Conservation (phyloP, 2,888 invertebrate genomes). For the Drosophila maculinotata region DNA sequence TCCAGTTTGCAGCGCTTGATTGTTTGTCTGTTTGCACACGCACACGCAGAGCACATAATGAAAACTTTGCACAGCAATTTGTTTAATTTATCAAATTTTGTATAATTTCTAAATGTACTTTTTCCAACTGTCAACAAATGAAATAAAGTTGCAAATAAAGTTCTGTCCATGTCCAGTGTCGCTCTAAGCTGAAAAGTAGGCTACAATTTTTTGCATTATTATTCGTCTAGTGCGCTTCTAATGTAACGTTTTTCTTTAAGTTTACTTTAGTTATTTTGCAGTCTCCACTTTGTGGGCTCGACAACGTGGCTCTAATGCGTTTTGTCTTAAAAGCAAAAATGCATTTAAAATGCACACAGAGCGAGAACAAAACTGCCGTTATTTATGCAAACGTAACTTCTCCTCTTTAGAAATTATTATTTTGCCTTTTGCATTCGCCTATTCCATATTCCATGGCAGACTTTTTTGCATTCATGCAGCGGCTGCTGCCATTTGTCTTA, state of each 20-base stretch:
- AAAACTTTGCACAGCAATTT: constrained; percentile 41
- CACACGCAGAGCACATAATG: constrained; percentile 26
- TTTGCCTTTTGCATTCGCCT: constrained; percentile 47
- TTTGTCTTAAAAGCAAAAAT: constrained; percentile 52
- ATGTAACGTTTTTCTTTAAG: constrained; percentile 1
- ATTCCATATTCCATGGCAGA: constrained; percentile 32
- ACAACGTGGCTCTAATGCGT: constrained; percentile 32
- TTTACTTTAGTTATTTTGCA: constrained; percentile 11
- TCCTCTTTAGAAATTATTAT: constrained; percentile 78
- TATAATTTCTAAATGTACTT: constrained; percentile 34
- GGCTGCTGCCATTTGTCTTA: constrained; percentile 47
- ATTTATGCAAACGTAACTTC: constrained; percentile 79
- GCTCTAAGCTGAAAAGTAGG: constrained; percentile 21
- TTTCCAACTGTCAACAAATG: neutral
- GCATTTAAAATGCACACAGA: constrained; percentile 69
- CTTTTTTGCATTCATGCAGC: constrained; percentile 20
- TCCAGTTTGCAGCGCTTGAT: constrained; percentile 41
- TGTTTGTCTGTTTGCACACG: constrained; percentile 23
- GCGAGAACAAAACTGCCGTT: constrained; percentile 71
- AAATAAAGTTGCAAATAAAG: constrained; percentile 7
- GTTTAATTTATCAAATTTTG: constrained; percentile 42
- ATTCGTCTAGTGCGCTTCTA: neutral
- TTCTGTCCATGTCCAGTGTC: neutral
- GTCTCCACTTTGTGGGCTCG: constrained; percentile 16
- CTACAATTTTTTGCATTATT: constrained; percentile 26